A percentile compares a stretch with the other conserved stretches of the same genome.
phyloP scores from a whole-genome alignment of 2,888 invertebrate species.

The Apotomis turbidana region DNA sequence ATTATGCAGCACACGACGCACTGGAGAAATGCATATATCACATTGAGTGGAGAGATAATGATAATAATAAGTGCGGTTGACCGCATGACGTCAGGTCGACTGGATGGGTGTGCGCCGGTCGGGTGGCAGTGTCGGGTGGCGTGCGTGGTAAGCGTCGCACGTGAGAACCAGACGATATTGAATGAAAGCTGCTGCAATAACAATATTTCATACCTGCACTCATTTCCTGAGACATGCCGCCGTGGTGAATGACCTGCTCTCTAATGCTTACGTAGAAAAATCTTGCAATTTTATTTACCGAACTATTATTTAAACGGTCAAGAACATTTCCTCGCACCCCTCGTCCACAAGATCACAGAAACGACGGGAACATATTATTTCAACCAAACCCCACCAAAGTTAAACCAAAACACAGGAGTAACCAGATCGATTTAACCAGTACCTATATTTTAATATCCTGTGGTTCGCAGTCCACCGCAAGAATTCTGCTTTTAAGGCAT shows the following conservation, averaged over 20 bases:
- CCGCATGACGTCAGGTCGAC: constrained; percentile 37
- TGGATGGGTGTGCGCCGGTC: constrained; percentile 26
- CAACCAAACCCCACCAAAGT: neutral
- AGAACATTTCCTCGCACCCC: too few species aligned
- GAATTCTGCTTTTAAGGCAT: neutral
- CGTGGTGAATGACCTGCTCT: constrained; percentile 35
- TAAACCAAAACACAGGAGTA: neutral
- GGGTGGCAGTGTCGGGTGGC: constrained; percentile 35
- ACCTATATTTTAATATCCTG: constrained; percentile 5
- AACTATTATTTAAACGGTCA: too few species aligned
- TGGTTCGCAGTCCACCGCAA: constrained; percentile 11
- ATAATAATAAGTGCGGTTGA: constrained; percentile 9
- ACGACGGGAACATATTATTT: neutral
- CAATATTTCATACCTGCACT: constrained; percentile 25
- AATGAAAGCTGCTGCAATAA: constrained; percentile 33
- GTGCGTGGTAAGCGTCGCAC: constrained; percentile 27
- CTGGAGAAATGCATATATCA: constrained; percentile 11
- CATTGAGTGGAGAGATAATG: constrained; percentile 15
- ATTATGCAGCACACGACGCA: neutral
- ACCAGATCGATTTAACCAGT: too few species aligned
- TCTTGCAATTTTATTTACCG: too few species aligned
- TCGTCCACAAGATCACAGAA: too few species aligned
- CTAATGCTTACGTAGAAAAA: neutral
- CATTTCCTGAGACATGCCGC: constrained; percentile 14
- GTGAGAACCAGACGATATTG: constrained; percentile 31